Evolutionary conservation across 2,888 invertebrate genomes (phyloP).

Genomic region (Lithophane socia): DNA sequence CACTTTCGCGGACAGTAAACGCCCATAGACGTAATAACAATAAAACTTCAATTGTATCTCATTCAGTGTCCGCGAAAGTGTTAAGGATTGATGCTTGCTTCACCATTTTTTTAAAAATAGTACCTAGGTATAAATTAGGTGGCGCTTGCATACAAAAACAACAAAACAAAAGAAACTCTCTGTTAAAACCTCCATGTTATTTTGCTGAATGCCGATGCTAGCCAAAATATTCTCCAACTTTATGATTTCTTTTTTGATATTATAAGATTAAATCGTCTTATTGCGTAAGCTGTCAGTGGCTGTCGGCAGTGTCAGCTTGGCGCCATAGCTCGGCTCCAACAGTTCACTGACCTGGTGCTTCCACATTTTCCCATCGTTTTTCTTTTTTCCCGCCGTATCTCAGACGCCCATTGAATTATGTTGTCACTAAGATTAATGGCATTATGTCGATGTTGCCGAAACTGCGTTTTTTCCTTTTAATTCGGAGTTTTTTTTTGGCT

Average conservation of each 20-base stretch:
- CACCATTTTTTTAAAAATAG: not conserved
- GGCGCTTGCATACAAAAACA: too few species aligned
- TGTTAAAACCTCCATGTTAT: not conserved
- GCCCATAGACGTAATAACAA: too few species aligned
- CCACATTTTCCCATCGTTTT: slow-evolving; percentile 60
- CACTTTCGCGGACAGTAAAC: too few species aligned
- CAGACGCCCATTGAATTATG: slow-evolving; percentile 78
- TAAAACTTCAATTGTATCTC: too few species aligned
- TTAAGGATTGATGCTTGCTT: not conserved
- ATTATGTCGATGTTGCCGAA: slow-evolving; percentile 73
- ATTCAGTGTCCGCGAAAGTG: too few species aligned
- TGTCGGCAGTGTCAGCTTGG: slow-evolving; percentile 48
- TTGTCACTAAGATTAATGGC: slow-evolving; percentile 82
- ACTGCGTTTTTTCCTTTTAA: slow-evolving; percentile 61
- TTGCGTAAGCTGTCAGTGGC: slow-evolving; percentile 30
- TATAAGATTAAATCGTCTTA: slow-evolving; percentile 35
- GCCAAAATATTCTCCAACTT: not conserved
- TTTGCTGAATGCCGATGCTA: not conserved
- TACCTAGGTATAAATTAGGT: too few species aligned
- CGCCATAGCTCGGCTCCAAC: slow-evolving; percentile 49
- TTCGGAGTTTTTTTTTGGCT: slow-evolving; percentile 48
- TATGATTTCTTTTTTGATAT: not conserved
- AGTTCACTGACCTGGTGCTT: slow-evolving; percentile 65
- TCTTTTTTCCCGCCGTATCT: slow-evolving; percentile 63
- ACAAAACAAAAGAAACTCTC: too few species aligned